phyloP scores from a whole-genome alignment of 2,888 invertebrate species.

The Pyrgus malvae region DNA sequence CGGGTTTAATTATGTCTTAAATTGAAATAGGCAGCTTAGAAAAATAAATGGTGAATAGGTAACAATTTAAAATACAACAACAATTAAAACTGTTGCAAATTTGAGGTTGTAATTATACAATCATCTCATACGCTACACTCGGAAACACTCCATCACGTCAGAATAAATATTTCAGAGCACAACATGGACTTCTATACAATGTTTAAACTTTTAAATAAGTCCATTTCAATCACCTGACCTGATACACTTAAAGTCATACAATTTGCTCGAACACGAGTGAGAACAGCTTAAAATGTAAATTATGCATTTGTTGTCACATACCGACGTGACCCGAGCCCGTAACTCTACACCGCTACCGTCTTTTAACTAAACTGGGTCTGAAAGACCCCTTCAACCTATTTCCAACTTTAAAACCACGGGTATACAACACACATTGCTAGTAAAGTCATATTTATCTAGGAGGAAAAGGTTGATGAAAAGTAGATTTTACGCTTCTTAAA shows the following conservation, averaged over 20 bases:
- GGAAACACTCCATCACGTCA: too few species aligned
- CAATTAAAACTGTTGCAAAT: too few species aligned
- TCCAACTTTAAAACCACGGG: slow-evolving; percentile 34
- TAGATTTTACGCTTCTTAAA: background rate
- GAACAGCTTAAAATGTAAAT: slow-evolving; percentile 40
- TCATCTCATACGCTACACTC: too few species aligned
- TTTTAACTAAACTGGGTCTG: slow-evolving; percentile 41
- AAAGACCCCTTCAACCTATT: slow-evolving; percentile 32
- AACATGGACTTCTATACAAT: too few species aligned
- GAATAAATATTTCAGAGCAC: too few species aligned
- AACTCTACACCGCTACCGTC: slow-evolving; percentile 56
- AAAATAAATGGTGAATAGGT: too few species aligned
- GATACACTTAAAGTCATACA: slow-evolving; percentile 17
- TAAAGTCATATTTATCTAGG: background rate
- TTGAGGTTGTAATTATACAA: too few species aligned
- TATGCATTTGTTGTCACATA: slow-evolving; percentile 38
- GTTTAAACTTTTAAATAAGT: too few species aligned
- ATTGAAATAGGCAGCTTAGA: too few species aligned
- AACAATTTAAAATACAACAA: too few species aligned
- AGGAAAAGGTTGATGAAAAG: background rate
- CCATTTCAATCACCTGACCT: slow-evolving; percentile 2
- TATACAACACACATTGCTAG: slow-evolving; percentile 6
- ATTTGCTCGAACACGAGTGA: slow-evolving; percentile 33
- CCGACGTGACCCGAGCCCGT: slow-evolving; percentile 50
- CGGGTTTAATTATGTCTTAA: too few species aligned